Percentiles rank a stretch among this genome's conserved stretches.
These are phyloP conservation scores for Pterois miles DNA, from an alignment of 2,797 vertebrate genomes.

Conservation along the genomic window DNA sequence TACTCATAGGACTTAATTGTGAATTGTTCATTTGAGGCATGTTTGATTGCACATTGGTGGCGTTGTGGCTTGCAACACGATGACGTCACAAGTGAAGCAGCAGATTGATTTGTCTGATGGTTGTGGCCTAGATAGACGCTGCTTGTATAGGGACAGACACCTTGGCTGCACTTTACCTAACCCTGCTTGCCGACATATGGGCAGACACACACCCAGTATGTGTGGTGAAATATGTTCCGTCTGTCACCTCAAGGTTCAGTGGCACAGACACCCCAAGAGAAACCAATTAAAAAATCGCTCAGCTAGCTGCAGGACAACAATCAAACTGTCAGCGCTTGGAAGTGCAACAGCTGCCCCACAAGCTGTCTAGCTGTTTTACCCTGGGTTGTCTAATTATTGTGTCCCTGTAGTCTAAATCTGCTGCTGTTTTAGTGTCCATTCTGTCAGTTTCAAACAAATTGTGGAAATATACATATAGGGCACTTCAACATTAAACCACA, in stretches of 20 bases:
- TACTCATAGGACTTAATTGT: neutral
- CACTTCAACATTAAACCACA: conserved; percentile 16
- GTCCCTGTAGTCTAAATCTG: conserved; percentile 28
- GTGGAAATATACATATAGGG: conserved; percentile 4
- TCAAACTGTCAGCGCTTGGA: conserved; percentile 40
- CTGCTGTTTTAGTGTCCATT: neutral
- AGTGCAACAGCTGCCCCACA: conserved; percentile 46
- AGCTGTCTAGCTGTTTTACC: conserved; percentile 21
- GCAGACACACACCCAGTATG: conserved; percentile 1
- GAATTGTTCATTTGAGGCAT: neutral
- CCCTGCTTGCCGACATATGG: conserved; percentile 3
- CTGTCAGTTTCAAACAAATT: conserved; percentile 18
- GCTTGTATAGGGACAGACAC: neutral
- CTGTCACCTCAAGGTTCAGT: conserved; percentile 41
- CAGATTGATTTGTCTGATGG: neutral
- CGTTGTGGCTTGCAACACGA: neutral
- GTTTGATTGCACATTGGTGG: neutral
- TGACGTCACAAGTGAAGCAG: neutral
- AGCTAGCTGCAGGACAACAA: conserved; percentile 41
- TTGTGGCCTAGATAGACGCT: neutral
- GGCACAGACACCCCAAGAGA: conserved; percentile 19
- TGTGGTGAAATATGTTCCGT: conserved; percentile 38
- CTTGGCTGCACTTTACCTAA: neutral
- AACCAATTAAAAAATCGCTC: conserved; percentile 41
- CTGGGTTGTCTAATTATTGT: conserved; percentile 27